These are phyloP conservation scores for Cydia splendana DNA, from an alignment of 1,140 invertebrate genomes.

Conservation along the genomic window DNA sequence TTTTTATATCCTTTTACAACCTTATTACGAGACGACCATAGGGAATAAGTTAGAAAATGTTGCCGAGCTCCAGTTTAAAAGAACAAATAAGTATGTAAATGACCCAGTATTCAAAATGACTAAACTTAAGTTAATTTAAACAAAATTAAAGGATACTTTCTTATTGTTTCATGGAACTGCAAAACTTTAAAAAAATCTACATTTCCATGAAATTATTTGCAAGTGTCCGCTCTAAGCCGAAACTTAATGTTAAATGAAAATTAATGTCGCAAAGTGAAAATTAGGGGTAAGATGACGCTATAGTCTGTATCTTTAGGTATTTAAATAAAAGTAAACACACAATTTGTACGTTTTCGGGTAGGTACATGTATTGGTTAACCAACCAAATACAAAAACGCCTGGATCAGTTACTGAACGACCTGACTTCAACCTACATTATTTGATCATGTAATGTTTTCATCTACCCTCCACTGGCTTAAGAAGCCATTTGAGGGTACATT, in stretches of 20 bases:
- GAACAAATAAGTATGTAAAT: constrained; percentile 21
- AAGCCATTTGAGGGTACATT: no score
- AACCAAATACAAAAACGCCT: no score
- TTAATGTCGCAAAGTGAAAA: constrained; percentile 10
- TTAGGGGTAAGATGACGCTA: constrained; percentile 3
- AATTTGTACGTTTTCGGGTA: no score
- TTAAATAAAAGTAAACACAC: no score
- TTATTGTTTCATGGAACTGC: neutral
- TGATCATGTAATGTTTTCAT: no score
- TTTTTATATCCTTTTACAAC: neutral
- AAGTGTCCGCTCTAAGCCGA: neutral
- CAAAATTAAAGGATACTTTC: neutral
- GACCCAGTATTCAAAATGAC: constrained; percentile 19
- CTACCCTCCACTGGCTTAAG: no score
- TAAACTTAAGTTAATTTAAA: constrained; percentile 30
- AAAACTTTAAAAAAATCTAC: neutral
- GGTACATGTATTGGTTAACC: no score
- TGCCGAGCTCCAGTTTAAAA: neutral
- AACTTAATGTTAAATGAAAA: constrained; percentile 8
- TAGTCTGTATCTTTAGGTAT: no score
- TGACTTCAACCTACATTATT: no score
- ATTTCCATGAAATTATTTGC: neutral
- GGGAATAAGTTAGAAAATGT: constrained; percentile 17
- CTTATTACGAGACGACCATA: neutral
- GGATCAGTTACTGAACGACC: no score